phyloP scores from a whole-genome alignment of 2,797 vertebrate genomes.

The Enteromius fasciolatus region DNA sequence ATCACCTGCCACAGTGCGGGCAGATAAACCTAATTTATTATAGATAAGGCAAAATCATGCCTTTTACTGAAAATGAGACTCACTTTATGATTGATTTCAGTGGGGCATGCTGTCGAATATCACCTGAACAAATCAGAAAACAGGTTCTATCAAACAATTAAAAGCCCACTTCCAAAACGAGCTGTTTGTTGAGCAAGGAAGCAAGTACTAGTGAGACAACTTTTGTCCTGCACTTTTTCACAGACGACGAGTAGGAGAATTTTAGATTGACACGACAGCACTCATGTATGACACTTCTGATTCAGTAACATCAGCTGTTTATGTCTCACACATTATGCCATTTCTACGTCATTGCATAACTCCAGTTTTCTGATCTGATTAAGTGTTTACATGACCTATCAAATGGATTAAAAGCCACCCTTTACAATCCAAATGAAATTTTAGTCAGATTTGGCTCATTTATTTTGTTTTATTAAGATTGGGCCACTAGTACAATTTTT shows the following conservation, averaged over 20 bases:
- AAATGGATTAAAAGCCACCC: not conserved
- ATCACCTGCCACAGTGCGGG: not conserved
- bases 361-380: not conserved
- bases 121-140: not conserved
- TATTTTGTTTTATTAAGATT: not conserved
- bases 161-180: not conserved
- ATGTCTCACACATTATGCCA: not conserved
- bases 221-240: not conserved
- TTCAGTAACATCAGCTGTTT: not conserved
- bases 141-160: not conserved
- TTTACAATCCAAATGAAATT: not conserved
- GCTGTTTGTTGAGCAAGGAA: not conserved
- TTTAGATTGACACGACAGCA: not conserved
- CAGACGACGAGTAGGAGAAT: not conserved
- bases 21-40: not conserved
- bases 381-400: not conserved
- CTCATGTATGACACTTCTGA: not conserved
- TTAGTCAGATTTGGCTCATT: not conserved
- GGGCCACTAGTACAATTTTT: not conserved
- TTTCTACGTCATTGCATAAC: not conserved
- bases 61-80: not conserved
- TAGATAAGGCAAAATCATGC: not conserved
- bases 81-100: not conserved
- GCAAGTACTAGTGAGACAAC: not conserved
- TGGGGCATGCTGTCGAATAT: not conserved